Evolutionary conservation across 2,797 vertebrate genomes (phyloP).

Genomic region (Carduelis carduelis): DNA sequence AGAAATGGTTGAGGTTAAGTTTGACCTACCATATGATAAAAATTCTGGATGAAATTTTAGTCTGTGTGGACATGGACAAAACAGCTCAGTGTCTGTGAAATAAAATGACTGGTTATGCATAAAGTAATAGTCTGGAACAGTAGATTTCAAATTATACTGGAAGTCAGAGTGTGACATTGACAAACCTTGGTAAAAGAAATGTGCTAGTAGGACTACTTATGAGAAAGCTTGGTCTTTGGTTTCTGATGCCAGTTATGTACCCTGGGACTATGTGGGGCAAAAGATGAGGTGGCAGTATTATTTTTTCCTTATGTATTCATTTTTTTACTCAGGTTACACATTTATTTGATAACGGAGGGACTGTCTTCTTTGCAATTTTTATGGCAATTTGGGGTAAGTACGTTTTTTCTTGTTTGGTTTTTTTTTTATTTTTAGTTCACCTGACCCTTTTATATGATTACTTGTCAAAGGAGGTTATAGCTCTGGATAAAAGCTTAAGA

Average conservation of each 20-base stretch:
- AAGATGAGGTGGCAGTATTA: neutral
- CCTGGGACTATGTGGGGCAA: neutral
- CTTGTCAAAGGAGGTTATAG: neutral
- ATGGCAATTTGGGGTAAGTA: conserved; percentile 99
- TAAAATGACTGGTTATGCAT: neutral
- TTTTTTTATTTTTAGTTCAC: neutral
- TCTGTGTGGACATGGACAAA: neutral
- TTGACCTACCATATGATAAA: neutral
- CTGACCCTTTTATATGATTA: neutral
- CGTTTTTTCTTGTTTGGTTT: neutral
- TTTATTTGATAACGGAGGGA: conserved; percentile 98
- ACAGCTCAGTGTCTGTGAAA: neutral
- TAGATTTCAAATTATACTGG: neutral
- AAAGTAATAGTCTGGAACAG: neutral
- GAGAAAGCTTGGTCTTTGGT: neutral
- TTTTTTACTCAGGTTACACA: conserved; percentile 87
- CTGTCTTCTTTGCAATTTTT: conserved; percentile 99
- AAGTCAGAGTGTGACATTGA: neutral
- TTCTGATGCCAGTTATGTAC: neutral
- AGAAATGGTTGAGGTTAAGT: neutral
- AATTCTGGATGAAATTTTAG: neutral
- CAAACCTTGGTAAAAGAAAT: neutral
- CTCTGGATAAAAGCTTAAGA: neutral
- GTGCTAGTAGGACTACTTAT: neutral
- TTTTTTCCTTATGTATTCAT: neutral